Evolutionary conservation across 2,113 vertebrate species (phyloP), one percentile per base, ranked within the genome.

Genomic region (Columba janthina): DNA sequence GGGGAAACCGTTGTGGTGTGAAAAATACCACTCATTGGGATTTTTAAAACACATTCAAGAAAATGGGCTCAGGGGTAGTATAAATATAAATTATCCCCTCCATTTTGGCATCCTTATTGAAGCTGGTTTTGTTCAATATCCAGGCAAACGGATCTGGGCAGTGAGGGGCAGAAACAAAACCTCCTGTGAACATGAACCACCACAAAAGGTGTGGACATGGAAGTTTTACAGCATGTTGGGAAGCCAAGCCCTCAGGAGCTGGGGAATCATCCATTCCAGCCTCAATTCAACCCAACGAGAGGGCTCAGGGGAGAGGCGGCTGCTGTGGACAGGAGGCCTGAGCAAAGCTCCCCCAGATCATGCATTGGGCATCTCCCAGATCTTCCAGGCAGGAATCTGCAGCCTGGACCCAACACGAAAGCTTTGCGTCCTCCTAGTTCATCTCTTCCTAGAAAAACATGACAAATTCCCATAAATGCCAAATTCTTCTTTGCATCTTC

Each of bases 281-380:
- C 36, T 2, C 25, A 19, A 0, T 11, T 40, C 50, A 44, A n/a
- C 32, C n/a, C 78, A 4, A 48, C 0, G 0, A 60, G 58, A 53
- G 46, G 44, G 21, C 7, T 28, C 0, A 0, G 48, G 31, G 36
- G 44, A 75, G 29, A 1, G 0, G 31, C 19, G 48, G 40, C 56
- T 2, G 4, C 34, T 1, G 4, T 0, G 1, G 36, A 50, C 5
- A 12, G 61, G 53, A 56, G 20, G 9, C 2, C 56, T 29, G 50
- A 46, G n/a, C 28, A 34, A 31, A 88, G 24, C 71, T 48, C 26
- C 24, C 13, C 34, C 10, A 29, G 20, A 5, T 38, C 40, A 24
- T 6, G 0, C 1, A 0, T 0, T 26, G n/a, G 36, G 17, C 8
- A 34, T 22, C 14, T 51, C 46, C 32, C 60, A 36, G 31, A n/a